phyloP scores from a whole-genome alignment of 2,888 invertebrate genomes.

The Drosophila merina region DNA sequence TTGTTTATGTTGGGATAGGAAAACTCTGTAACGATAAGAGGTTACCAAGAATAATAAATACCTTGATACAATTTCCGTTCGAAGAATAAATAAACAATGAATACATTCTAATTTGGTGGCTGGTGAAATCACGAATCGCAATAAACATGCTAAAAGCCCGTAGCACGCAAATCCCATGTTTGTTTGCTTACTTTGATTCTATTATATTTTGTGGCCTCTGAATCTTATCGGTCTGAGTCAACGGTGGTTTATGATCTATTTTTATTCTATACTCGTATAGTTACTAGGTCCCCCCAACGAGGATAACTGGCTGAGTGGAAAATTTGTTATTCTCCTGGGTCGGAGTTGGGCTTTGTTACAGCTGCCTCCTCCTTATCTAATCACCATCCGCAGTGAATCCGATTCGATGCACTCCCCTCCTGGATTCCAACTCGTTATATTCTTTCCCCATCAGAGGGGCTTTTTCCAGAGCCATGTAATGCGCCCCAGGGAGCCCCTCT shows the following conservation, averaged over 20 bases:
- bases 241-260: slow-evolving; percentile 32
- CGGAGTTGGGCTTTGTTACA: slow-evolving; percentile 14
- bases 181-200: slow-evolving; percentile 30
- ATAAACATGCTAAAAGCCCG: slow-evolving; percentile 8
- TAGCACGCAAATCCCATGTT: slow-evolving; percentile 26
- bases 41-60: not conserved
- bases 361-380: slow-evolving; percentile 37
- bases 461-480: slow-evolving; percentile 1
- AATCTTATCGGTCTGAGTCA: slow-evolving; percentile 22
- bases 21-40: slow-evolving; percentile 23
- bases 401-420: slow-evolving; percentile 20
- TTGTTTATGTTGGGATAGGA: slow-evolving; percentile 29
- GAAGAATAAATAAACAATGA: not conserved
- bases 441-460: not conserved
- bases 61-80: not conserved
- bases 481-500: not conserved
- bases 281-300: not conserved
- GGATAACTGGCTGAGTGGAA: slow-evolving; percentile 37
- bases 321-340: slow-evolving; percentile 28
- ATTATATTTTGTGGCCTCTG: slow-evolving; percentile 24
- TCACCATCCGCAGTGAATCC: slow-evolving; percentile 21
- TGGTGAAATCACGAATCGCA: slow-evolving; percentile 18
- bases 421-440: slow-evolving; percentile 1
- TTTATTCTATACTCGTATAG: slow-evolving; percentile 6
- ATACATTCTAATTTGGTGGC: not conserved